A percentile compares a stretch with the other conserved stretches of the same genome.
Evolutionary conservation across 2,797 vertebrate genomes (phyloP).

Genomic region (Lacerta agilis): DNA sequence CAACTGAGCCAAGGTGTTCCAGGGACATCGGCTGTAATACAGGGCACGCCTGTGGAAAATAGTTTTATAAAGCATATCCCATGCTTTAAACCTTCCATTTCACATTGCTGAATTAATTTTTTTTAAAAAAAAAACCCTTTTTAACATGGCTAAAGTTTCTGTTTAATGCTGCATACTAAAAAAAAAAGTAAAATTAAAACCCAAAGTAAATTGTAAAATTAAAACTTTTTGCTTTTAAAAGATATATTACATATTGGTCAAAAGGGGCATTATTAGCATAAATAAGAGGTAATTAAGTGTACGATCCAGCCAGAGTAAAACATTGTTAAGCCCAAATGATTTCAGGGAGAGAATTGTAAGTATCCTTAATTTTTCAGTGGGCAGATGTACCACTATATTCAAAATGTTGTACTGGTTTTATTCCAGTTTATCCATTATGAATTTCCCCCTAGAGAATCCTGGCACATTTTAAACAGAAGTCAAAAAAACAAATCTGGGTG

Average conservation of each 20-base stretch:
- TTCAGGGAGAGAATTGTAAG: neutral
- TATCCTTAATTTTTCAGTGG: neutral
- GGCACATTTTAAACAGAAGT: conserved; percentile 52
- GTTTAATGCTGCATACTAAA: conserved; percentile 49
- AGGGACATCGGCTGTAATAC: conserved; percentile 63
- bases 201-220: neutral
- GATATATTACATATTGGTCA: conserved; percentile 41
- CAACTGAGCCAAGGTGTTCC: conserved; percentile 67
- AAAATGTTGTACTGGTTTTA: neutral
- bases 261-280: conserved; percentile 32
- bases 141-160: conserved; percentile 44
- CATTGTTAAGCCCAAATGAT: neutral
- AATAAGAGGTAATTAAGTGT: conserved; percentile 42
- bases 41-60: conserved; percentile 62
- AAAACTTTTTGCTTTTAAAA: conserved; percentile 26
- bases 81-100: conserved; percentile 69
- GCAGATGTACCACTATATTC: neutral
- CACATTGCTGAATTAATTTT: conserved; percentile 52
- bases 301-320: neutral
- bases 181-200: conserved; percentile 38
- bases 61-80: conserved; percentile 60
- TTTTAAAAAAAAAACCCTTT: conserved; percentile 1
- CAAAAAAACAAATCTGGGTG: conserved; percentile 55
- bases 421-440: neutral
- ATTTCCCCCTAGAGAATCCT: neutral